Conservation (phyloP, 2,797 vertebrate genomes). For the Mus caroli region DNA sequence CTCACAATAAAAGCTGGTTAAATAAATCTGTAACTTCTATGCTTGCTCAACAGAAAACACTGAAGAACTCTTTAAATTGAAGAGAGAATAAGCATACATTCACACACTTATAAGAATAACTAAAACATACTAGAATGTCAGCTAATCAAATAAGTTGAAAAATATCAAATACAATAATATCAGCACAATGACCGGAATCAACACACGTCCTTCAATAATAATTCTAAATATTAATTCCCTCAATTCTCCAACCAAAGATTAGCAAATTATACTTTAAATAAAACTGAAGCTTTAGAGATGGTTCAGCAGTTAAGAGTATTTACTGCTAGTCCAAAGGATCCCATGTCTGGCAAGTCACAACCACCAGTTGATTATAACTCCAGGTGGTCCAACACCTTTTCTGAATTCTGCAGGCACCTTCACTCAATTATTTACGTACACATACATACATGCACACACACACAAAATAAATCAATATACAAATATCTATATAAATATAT, state of each 20-base stretch:
- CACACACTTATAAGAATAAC: not conserved
- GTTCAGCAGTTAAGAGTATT: not conserved
- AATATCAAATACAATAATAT: not conserved
- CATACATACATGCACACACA: not conserved
- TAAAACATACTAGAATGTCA: not conserved
- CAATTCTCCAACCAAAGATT: not conserved
- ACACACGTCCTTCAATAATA: not conserved
- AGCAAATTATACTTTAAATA: not conserved
- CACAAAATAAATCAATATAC: not conserved
- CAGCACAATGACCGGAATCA: not conserved
- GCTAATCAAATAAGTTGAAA: not conserved
- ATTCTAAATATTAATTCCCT: not conserved
- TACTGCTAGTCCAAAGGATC: not conserved
- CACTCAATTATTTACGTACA: not conserved
- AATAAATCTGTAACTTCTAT: not conserved
- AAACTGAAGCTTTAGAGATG: not conserved
- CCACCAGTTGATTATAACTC: not conserved
- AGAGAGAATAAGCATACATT: not conserved
- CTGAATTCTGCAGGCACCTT: not conserved
- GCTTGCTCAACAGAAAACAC: not conserved
- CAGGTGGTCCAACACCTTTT: not conserved
- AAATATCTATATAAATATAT: not conserved
- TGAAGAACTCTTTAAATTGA: not conserved
- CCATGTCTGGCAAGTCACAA: not conserved
- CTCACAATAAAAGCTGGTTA: not conserved